Evolutionary conservation across 2,113 vertebrate species (phyloP), one percentile per base, ranked within the genome.

Genomic region (Lophius piscatorius): DNA sequence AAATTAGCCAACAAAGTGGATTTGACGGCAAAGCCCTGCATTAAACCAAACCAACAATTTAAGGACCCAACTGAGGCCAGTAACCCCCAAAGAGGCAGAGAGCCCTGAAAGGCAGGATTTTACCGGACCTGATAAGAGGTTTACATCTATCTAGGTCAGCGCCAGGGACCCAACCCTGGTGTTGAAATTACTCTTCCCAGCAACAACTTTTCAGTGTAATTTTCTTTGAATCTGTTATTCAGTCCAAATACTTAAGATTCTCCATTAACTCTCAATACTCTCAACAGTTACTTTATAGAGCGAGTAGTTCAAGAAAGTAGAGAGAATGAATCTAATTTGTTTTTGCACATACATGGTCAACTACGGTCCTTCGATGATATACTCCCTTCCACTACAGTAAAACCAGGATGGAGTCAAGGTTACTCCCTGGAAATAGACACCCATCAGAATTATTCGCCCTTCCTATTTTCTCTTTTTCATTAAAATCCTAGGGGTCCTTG

Each of bases 101-200:
- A 49, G 23, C 55, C 44, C 41, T 51, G 68, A 74, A 57, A 52
- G 29, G 44, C 65, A 36, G 73, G 86, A 88, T 88, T n/a, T n/a
- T 87, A 88, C 42, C 6, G 23, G 24, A 33, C 57, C 51, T 13
- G 50, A 65, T 90, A 86, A 90, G 82, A 84, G 54, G 89, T 76
- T 88, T 87, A 87, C 3, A 42, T 44, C 36, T 40, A 11, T 12
- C 17, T 39, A 9, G 23, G 42, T 51, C 20, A 57, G 70, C 16
- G 35, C 31, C 55, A 72, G 71, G 34, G n/a, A 44, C 50, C 49
- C 28, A 55, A 61, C 67, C 39, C 67, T 29, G 36, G 8, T 78
- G 66, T 22, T 78, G 14, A 41, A 73, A 78, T 23, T 56, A 9
- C 28, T 48, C 48, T 9, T 17, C 48, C 63, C 9, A 65, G n/a